Conservation (phyloP, 1,140 invertebrate genomes). For the Vanessa tameamea region DNA sequence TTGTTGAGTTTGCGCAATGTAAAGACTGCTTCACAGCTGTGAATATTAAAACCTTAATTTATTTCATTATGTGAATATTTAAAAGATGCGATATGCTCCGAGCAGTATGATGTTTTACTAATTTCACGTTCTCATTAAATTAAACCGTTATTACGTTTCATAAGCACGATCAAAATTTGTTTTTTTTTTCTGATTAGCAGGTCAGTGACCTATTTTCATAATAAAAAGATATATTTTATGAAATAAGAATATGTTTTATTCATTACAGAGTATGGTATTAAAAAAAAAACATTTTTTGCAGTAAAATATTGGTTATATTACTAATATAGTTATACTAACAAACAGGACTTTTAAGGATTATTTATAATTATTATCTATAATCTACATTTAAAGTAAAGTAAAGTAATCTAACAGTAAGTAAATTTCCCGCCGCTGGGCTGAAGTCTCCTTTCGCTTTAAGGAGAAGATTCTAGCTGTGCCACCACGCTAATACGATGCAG, state of each 20-base stretch:
- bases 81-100: background rate
- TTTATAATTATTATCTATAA: too few relatives aligned
- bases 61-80: constrained; percentile 10
- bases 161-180: background rate
- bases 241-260: background rate
- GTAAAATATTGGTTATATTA: too few relatives aligned
- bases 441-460: too few relatives aligned
- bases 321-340: too few relatives aligned
- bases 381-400: too few relatives aligned
- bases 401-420: too few relatives aligned
- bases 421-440: too few relatives aligned
- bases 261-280: background rate
- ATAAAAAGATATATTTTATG: background rate
- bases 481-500: too few relatives aligned
- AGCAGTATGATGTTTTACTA: background rate
- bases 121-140: constrained; percentile 8
- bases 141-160: background rate
- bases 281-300: too few relatives aligned
- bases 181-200: background rate
- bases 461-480: too few relatives aligned
- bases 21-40: constrained; percentile 34
- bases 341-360: too few relatives aligned
- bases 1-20: constrained; percentile 60
- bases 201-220: constrained; percentile 6
- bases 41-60: constrained; percentile 23